Percentiles rank a stretch among this genome's conserved stretches.
Conservation (phyloP, 2,113 vertebrate species). For the Menidia beryllina region DNA sequence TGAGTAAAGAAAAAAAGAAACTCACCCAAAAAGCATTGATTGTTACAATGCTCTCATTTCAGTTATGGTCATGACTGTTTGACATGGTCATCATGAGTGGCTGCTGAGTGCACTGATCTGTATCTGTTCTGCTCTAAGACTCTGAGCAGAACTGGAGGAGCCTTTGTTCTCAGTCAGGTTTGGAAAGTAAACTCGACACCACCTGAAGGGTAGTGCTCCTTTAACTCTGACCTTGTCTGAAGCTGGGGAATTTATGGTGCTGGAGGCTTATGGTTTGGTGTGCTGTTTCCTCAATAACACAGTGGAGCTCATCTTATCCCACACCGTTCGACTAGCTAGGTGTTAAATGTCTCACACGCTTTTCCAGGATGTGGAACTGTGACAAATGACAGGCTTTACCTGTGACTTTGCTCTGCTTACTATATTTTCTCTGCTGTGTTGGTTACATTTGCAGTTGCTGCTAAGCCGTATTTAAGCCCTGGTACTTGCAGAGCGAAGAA, state of each 20-base stretch:
- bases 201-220: constrained; percentile 69
- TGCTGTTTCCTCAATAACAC: constrained; percentile 32
- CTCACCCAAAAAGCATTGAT: not conserved
- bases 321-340: constrained; percentile 18
- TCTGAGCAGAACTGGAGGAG: constrained; percentile 68
- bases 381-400: constrained; percentile 14
- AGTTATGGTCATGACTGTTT: no score
- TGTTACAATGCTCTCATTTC: no score
- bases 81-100: constrained; percentile 16
- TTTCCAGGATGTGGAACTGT: constrained; percentile 16
- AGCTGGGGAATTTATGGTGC: constrained; percentile 20
- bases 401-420: constrained; percentile 10
- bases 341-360: constrained; percentile 36
- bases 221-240: constrained; percentile 52
- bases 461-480: not conserved
- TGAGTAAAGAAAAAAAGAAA: no score
- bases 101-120: constrained; percentile 63
- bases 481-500: no score
- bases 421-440: constrained; percentile 16
- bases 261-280: constrained; percentile 35
- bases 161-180: constrained; percentile 65
- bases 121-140: constrained; percentile 80
- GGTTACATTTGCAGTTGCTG: not conserved
- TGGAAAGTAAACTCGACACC: constrained; percentile 73
- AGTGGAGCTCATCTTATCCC: constrained; percentile 25